phyloP scores from a whole-genome alignment of 2,888 invertebrate genomes.

The Acleris sparsana region DNA sequence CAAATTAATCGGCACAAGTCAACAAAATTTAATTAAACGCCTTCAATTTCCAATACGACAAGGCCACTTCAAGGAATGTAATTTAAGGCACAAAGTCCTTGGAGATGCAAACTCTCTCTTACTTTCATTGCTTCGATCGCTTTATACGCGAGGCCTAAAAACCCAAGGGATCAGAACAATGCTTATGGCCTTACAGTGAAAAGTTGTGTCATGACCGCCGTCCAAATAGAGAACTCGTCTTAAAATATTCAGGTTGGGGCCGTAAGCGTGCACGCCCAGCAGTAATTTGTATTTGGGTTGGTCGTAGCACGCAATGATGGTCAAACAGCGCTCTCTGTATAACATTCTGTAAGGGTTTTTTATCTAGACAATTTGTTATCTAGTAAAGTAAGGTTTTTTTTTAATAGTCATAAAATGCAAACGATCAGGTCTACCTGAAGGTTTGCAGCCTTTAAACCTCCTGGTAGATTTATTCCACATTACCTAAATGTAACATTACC shows the following conservation, averaged over 20 bases:
- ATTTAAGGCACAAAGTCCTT: conserved; percentile 32
- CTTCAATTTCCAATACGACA: conserved; percentile 11
- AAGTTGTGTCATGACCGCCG: conserved; percentile 47
- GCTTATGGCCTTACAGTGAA: conserved; percentile 45
- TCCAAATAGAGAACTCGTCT: conserved; percentile 57
- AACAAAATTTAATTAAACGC: conserved; percentile 6
- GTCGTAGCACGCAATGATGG: conserved; percentile 70
- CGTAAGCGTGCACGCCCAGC: conserved; percentile 64
- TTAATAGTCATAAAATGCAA: neutral
- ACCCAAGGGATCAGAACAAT: conserved; percentile 53
- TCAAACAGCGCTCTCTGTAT: conserved; percentile 45
- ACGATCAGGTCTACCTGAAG: no score
- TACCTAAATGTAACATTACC: no score
- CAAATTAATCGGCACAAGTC: neutral
- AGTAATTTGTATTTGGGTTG: conserved; percentile 69
- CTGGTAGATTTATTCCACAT: no score
- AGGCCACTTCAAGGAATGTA: conserved; percentile 25
- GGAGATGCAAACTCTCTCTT: conserved; percentile 39
- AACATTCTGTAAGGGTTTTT: conserved; percentile 29
- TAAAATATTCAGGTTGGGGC: conserved; percentile 71
- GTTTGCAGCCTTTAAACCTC: no score
- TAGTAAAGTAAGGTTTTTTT: conserved; percentile 17
- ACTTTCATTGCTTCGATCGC: conserved; percentile 46
- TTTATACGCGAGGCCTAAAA: conserved; percentile 60
- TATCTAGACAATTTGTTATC: conserved; percentile 26